Evolutionary conservation across 1,140 invertebrate genomes (phyloP).

Genomic region (Calosoma granatense): DNA sequence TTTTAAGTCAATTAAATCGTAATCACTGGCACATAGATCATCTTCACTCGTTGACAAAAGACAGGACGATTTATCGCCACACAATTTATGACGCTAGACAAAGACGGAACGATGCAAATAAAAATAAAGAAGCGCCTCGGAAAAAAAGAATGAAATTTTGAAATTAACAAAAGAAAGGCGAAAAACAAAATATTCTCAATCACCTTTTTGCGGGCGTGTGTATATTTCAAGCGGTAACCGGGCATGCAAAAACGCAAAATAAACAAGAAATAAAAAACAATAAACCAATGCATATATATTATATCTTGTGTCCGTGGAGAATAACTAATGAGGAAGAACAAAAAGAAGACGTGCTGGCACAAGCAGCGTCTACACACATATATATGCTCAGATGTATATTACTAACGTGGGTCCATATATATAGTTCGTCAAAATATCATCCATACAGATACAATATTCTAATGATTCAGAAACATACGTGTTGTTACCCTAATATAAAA

Average conservation of each 20-base stretch:
- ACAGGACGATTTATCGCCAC: background rate
- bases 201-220: conserved; percentile 5
- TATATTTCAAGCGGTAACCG: conserved; percentile 4
- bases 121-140: too few species aligned
- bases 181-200: conserved; percentile 3
- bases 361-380: background rate
- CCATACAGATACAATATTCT: too few species aligned
- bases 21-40: conserved; percentile 2
- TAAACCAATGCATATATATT: conserved; percentile 5
- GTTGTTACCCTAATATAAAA: too few species aligned
- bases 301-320: conserved; percentile 1
- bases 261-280: background rate
- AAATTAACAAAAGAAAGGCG: conserved; percentile 4
- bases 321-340: conserved; percentile 2
- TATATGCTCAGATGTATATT: too few species aligned
- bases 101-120: background rate
- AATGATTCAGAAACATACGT: too few species aligned
- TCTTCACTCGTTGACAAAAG: conserved; percentile 2
- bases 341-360: background rate
- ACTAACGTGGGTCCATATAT: too few species aligned
- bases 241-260: conserved; percentile 2
- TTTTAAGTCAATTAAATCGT: conserved; percentile 9
- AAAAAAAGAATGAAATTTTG: background rate
- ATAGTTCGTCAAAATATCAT: too few species aligned
- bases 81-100: background rate